Evolutionary conservation across 92 coral and sea anemone species (phyloP).

Genomic region (Isaurus tuberculatus): DNA sequence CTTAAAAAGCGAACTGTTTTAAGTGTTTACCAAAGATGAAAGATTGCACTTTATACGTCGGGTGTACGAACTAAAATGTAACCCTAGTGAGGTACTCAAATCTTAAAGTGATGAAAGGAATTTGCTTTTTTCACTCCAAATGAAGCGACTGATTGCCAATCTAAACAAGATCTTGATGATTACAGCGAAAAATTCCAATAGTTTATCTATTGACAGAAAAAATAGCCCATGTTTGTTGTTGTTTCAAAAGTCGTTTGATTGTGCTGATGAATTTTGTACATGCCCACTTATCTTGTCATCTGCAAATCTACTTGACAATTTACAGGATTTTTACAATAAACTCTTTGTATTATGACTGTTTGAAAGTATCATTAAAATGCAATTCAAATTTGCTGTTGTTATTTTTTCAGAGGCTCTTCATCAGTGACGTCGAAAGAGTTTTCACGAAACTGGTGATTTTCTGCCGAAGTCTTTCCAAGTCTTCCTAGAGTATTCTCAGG

Average conservation of each 20-base stretch:
- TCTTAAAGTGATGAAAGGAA: constrained; percentile 36
- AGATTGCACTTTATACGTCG: background rate
- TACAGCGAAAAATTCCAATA: background rate
- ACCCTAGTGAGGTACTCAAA: background rate
- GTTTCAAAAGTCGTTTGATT: background rate
- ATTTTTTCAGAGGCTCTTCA: background rate
- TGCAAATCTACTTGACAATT: background rate
- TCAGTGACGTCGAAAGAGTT: background rate
- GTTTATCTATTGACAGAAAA: background rate
- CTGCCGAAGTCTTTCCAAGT: background rate
- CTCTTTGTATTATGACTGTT: background rate
- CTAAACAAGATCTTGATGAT: constrained; percentile 19
- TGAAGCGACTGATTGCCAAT: constrained; percentile 13
- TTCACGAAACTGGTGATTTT: background rate
- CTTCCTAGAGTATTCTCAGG: background rate
- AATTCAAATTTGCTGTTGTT: background rate
- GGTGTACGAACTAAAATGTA: background rate
- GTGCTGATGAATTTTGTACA: background rate
- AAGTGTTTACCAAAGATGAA: background rate
- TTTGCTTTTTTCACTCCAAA: constrained; percentile 23
- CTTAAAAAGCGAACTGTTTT: background rate
- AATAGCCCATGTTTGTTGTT: background rate
- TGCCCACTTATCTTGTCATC: background rate
- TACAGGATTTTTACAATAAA: background rate
- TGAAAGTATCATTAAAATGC: background rate